Percentiles rank a stretch among this genome's conserved stretches.
These are phyloP conservation scores for Polypterus senegalus DNA, from an alignment of 2,113 vertebrate species.

Conservation along the genomic window DNA sequence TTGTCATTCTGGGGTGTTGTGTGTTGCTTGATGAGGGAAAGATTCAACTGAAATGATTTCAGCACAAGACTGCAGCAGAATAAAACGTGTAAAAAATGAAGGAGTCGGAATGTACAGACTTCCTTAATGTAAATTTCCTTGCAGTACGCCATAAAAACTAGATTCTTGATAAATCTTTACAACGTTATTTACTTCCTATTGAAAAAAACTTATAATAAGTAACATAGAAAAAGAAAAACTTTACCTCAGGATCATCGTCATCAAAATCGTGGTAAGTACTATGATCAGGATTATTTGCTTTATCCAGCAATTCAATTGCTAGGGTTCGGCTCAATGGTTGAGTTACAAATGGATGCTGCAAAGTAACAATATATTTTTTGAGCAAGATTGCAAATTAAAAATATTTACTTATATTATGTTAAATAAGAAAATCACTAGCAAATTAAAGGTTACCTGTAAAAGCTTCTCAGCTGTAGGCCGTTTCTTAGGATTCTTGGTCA, in stretches of 20 bases:
- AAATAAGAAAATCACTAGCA: not conserved
- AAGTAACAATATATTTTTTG: slow-evolving; percentile 6
- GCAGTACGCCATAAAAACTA: too few species aligned
- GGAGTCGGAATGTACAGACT: too few species aligned
- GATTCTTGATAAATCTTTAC: too few species aligned
- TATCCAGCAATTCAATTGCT: slow-evolving; percentile 90
- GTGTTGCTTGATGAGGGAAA: too few species aligned
- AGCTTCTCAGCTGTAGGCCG: slow-evolving; percentile 89
- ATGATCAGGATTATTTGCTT: slow-evolving; percentile 93
- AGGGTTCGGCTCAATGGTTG: slow-evolving; percentile 86
- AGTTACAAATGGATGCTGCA: slow-evolving; percentile 87
- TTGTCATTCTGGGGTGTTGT: too few species aligned
- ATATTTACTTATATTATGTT: slow-evolving; percentile 4
- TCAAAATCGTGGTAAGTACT: slow-evolving; percentile 83
- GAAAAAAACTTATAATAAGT: too few species aligned
- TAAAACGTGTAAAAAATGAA: too few species aligned
- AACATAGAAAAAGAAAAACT: slow-evolving; percentile 18
- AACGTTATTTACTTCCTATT: too few species aligned
- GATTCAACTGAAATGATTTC: too few species aligned
- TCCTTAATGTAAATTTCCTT: too few species aligned
- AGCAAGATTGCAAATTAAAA: not conserved
- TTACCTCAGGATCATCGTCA: slow-evolving; percentile 90
- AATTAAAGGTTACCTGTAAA: slow-evolving; percentile 66
- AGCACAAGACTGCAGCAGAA: too few species aligned
- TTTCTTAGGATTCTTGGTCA: slow-evolving; percentile 96